Evolutionary conservation across 2,888 invertebrate genomes (phyloP), one percentile per base, ranked within the genome.

Genomic region (Lutraria lutraria): DNA sequence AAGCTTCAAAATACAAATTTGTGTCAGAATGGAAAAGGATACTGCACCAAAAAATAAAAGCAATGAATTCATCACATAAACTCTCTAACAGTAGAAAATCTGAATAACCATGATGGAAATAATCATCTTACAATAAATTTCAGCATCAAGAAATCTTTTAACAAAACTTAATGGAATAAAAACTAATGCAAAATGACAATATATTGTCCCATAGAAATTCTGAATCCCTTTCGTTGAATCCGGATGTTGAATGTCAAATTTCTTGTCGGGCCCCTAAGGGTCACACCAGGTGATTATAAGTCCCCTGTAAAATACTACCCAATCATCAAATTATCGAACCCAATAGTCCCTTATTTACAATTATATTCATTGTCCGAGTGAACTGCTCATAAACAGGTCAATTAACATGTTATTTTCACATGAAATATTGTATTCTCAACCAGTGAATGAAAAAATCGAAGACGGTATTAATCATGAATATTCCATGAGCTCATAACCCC

Each of bases 401-500:
- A 90, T 90, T 89, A 90, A 80, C 90, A 87, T 54, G 68, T 89
- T 88, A 88, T 87, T 90, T 90, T 88, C 90, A 90, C 85, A n/a
- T 90, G 88, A 90, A 87, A 83, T 85, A 54, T 34, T 81, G 84
- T 85, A 79, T 88, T 83, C 79, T 83, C 34, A 0, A 2, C 31
- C 56, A 19, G 31, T 85, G 80, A 85, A 85, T 85, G 53, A 31
- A 80, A 31, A 85, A 85, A 29, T 25, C n/a, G 31, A 21, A 79
- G 80, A 43, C 16, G 16, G 60, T 54, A 53, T 85, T 60, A 79
- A 85, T 72, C 79, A 85, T 85, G 85, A 85, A 85, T 85, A 85
- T 85, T 85, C 79, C 21, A 34, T 43, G 80, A 80, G 60, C 56
- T 85, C 80, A 85, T 85, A 79, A 85, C 72, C 85, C 85, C 85